These are phyloP conservation scores for Staurois parvus DNA, from an alignment of 2,797 vertebrate genomes.

Conservation along the genomic window DNA sequence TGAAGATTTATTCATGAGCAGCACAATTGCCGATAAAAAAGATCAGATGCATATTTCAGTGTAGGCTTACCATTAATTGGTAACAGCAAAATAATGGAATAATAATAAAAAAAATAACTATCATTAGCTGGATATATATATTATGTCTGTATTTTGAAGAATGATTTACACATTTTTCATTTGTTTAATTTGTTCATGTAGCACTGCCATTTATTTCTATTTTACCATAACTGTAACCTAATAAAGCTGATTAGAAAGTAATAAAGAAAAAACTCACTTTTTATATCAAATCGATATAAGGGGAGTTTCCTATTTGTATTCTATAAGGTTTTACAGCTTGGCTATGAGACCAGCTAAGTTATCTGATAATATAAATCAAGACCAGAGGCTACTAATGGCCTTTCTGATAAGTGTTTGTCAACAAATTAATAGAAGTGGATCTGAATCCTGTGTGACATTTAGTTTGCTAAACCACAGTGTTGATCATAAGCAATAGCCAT, in stretches of 20 bases:
- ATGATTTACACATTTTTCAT: constrained; percentile 6
- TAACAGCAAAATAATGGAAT: constrained; percentile 3
- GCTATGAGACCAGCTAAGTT: background rate
- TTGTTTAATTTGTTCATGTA: constrained; percentile 6
- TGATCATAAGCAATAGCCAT: too few relatives aligned
- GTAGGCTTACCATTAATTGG: constrained; percentile 11
- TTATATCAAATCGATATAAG: constrained; percentile 11
- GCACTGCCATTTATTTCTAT: background rate
- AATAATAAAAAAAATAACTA: background rate
- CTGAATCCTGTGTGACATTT: too few relatives aligned
- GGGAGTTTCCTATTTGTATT: constrained; percentile 24
- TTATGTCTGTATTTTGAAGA: constrained; percentile 4
- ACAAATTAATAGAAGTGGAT: too few relatives aligned
- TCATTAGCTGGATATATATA: background rate
- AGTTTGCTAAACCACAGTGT: too few relatives aligned
- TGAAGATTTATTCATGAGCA: background rate
- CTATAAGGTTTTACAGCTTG: background rate
- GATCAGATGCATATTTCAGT: constrained; percentile 8
- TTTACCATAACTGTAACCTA: background rate
- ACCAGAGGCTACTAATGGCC: background rate
- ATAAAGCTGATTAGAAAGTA: constrained; percentile 23
- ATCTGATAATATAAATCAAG: constrained; percentile 26
- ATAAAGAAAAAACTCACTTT: constrained; percentile 12
- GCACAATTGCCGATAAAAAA: background rate
- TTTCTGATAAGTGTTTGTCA: background rate